Base-by-base conservation (phyloP, 2,888 invertebrate genomes). In the Dione vanillae region DNA sequence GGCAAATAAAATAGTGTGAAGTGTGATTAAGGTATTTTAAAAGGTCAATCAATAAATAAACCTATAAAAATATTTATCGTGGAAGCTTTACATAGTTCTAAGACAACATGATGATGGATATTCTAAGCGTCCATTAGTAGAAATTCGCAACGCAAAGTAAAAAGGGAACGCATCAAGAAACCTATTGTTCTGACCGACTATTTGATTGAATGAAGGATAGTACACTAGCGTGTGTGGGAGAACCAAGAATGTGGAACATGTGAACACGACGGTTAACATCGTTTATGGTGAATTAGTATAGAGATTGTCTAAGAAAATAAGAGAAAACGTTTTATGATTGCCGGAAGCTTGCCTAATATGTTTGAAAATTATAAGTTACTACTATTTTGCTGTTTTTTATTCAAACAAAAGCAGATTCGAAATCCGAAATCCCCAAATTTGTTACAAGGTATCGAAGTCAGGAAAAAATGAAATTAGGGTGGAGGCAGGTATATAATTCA, bases 191-290 rank as follows among this genome's bases (percentile, higher is more conserved):
- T 77, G 78, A 77, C 75, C 69, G 75, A 74, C 74, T 78, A 86
- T 88, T 88, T 87, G 86, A 89, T 89, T 84, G 83, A 72, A 69
- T 75, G 74, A 75, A 82, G 81, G 78, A 81, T 82, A 77, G 80
- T 79, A 80, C 84, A 84, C 79, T 74, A 77, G 78, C 54, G 79
- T 80, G 82, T 86, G 87, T 90, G 89, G 86, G 89, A 91, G 84
- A 87, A 82, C 54, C 78, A 70, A 74, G 80, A 83, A 89, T 90
- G 87, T 90, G 81, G 91, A 85, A 83, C 90, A 92, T 91, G 92
- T 85, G 90, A 90, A 90, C 82, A 61, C 59, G 65, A 49, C 61
- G 37, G 67, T 65, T 69, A 67, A 49, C 37, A 65, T 47, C 58
- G 66, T 67, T 73, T 73, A 73, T 52, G 43, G 59, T 61, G 59